Base-by-base conservation (phyloP, 2,888 invertebrate genomes). In the Entomobrya proxima region DNA sequence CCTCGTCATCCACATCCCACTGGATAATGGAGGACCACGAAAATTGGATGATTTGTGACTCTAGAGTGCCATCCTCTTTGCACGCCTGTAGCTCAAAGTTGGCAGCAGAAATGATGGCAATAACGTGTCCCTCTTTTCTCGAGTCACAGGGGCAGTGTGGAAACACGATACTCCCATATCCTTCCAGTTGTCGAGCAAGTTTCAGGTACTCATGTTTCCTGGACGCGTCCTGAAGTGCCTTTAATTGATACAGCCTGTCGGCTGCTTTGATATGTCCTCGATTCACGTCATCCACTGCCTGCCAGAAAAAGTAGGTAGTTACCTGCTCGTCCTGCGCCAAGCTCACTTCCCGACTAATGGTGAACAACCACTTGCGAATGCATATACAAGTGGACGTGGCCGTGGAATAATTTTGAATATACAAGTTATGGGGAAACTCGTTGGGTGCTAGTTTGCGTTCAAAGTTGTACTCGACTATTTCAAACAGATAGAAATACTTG, bases 371-470 rank as follows among this genome's bases (percentile, higher is more conserved):
- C 92, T 96, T 95, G 87, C 96, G 94, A 64, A 99, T 93, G 86
- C 96, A 94, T 64, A 99, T 94, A 92, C 99, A 99, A 69, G 98
- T 98, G 89, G 97, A 96, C 47, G 98, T 97, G 44, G 99, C 98
- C 13, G 99, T 99, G 89, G 98, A 98, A 92, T 99, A 99, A 93
- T 99, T 99, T 93, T 99, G 98, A 90, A 99, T 98, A 93, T 99
- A 99, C 88, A 99, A 94, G 91, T 98, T 97, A 93, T 99, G 99
- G 0, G 99, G 99, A 90, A 97, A 96, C 93, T 99, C 99, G 92
- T 96, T 95, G 0, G 96, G 95, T 91, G 96, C 96, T 86, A 99
- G 93, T 93, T 98, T 98, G 80, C 99, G 95, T 92, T 98, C 98
- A 92, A 98, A 98, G 93, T 97, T 97, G 92, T 98, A 97, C 92